phyloP scores from a whole-genome alignment of 2,797 vertebrate species.

The Xenops minutus region DNA sequence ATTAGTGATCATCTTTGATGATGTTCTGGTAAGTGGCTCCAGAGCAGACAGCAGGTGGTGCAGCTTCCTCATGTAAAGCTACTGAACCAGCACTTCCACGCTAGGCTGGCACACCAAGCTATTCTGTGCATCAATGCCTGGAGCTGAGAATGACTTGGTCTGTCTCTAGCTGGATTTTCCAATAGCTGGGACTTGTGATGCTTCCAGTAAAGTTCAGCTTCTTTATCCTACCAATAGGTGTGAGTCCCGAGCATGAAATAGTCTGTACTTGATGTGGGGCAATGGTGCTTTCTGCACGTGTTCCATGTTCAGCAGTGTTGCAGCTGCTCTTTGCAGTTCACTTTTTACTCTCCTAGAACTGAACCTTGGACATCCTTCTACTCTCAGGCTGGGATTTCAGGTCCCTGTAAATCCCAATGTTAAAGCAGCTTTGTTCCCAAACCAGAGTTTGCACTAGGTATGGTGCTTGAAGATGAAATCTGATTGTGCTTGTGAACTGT shows the following conservation, averaged over 20 bases:
- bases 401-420: background rate
- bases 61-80: background rate
- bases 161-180: background rate
- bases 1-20: background rate
- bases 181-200: background rate
- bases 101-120: background rate
- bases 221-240: background rate
- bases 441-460: background rate
- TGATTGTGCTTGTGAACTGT: background rate
- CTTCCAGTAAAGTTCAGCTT: background rate
- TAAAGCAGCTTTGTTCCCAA: background rate
- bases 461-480: background rate
- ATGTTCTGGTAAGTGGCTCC: background rate
- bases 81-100: background rate
- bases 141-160: background rate
- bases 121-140: background rate
- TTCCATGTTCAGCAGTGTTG: background rate
- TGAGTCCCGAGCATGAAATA: background rate
- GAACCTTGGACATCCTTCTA: background rate
- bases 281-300: background rate
- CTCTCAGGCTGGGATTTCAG: background rate
- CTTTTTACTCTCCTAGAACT: background rate
- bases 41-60: slow-evolving; percentile 70
- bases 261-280: background rate
- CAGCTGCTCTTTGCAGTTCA: background rate